Conservation (phyloP, 2,113 vertebrate genomes). For the Oreochromis niloticus region DNA sequence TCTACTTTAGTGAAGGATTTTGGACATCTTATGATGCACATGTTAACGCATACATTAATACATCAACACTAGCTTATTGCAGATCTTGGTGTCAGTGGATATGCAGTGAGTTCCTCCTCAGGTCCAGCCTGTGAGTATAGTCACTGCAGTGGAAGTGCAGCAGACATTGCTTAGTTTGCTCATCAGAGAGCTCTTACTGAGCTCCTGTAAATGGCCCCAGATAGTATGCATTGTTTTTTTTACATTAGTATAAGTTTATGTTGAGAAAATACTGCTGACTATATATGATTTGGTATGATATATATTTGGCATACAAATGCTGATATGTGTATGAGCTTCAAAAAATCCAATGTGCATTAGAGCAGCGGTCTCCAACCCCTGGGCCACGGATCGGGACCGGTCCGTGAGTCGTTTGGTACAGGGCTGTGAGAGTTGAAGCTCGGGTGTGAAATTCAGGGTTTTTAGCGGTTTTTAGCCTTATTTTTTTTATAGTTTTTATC, state of each 20-base stretch:
- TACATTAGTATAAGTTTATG: background rate
- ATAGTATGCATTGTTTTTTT: background rate
- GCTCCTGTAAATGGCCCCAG: background rate
- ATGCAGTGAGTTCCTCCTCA: background rate
- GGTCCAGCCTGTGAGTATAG: background rate
- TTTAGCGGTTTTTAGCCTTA: accelerated
- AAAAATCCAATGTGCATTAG: background rate
- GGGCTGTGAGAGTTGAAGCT: background rate
- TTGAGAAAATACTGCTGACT: background rate
- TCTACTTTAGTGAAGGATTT: background rate
- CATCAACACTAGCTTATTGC: background rate
- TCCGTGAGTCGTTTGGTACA: background rate
- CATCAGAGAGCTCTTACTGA: background rate
- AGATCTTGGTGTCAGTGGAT: background rate
- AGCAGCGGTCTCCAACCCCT: background rate
- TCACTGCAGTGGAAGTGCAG: background rate
- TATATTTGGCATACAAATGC: background rate
- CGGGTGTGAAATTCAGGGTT: accelerated
- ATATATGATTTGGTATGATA: background rate
- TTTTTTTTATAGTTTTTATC: background rate
- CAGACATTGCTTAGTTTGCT: background rate
- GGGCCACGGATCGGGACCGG: accelerated
- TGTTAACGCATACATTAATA: background rate
- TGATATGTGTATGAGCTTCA: background rate
- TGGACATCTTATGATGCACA: background rate